phyloP scores from a whole-genome alignment of 37 sponge, comb jelly and placozoan genomes.

The Axinella damicornis region DNA sequence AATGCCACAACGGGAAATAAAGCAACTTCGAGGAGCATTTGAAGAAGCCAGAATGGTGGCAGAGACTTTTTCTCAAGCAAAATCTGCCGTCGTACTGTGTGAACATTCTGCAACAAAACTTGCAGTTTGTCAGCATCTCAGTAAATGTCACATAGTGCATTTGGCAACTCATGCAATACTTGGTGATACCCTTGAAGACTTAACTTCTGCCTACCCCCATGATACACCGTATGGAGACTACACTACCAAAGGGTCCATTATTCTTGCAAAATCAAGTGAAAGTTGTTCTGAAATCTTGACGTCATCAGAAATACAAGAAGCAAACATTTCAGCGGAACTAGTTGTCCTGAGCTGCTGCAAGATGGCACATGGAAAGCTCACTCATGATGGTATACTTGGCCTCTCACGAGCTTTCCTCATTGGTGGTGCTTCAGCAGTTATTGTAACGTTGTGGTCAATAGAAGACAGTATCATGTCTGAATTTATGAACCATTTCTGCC shows the following conservation, averaged over 20 bases:
- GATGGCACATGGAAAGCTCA: conserved; percentile 26
- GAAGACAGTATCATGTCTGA: neutral
- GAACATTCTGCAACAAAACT: conserved; percentile 5
- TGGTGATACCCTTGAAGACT: neutral
- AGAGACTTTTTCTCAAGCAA: neutral
- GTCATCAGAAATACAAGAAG: conserved; percentile 5
- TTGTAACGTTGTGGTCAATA: conserved; percentile 41
- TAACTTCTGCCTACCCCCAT: neutral
- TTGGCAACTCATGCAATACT: conserved; percentile 43
- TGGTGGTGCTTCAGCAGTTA: conserved; percentile 13
- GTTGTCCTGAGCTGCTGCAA: conserved; percentile 48
- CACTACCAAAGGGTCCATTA: conserved; percentile 9
- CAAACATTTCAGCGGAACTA: neutral
- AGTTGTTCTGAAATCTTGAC: conserved; percentile 27
- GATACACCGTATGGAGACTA: neutral
- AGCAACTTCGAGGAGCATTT: conserved; percentile 9
- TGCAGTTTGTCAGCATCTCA: neutral
- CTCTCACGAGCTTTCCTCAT: conserved; percentile 16
- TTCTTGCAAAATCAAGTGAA: conserved; percentile 22
- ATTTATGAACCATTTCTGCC: conserved; percentile 17
- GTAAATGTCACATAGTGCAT: neutral
- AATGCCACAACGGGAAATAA: conserved; percentile 11
- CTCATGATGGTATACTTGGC: conserved; percentile 31
- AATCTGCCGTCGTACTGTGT: neutral
- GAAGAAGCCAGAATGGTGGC: neutral